phyloP scores from a whole-genome alignment of 2,888 invertebrate species.

The Rutpela maculata region DNA sequence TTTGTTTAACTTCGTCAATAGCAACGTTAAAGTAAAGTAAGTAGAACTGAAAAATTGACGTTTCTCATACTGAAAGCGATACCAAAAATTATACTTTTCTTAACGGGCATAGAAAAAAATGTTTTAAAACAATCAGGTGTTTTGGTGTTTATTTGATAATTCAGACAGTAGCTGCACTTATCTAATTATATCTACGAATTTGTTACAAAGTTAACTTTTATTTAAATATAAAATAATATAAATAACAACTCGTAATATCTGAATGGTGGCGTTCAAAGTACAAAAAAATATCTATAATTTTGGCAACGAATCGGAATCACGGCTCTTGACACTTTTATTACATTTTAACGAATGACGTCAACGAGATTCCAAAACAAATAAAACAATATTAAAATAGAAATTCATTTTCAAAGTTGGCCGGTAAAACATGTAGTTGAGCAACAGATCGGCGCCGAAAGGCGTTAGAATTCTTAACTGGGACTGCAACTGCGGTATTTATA shows the following conservation, averaged over 20 bases:
- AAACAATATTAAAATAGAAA: conserved; percentile 27
- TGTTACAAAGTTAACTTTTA: background rate
- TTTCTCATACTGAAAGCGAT: background rate
- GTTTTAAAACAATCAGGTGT: no score
- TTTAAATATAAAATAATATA: background rate
- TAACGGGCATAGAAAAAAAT: no score
- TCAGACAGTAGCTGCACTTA: no score
- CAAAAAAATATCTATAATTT: conserved; percentile 32
- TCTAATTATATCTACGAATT: no score
- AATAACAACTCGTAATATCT: conserved; percentile 20
- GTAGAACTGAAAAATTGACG: background rate
- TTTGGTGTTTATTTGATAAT: no score
- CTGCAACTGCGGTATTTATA: no score
- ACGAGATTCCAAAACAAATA: conserved; percentile 27
- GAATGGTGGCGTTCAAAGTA: conserved; percentile 24
- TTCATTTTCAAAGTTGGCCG: background rate
- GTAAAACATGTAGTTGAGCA: background rate
- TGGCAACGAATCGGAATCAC: conserved; percentile 26
- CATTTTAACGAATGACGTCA: conserved; percentile 21
- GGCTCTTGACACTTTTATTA: conserved; percentile 19
- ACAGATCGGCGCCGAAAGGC: no score
- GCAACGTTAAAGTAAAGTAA: no score
- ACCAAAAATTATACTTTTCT: no score
- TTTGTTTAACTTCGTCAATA: no score
- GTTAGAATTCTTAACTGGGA: no score